Evolutionary conservation across 2,113 vertebrate species (phyloP), one percentile per base, ranked within the genome.

Genomic region (Mobula hypostoma): DNA sequence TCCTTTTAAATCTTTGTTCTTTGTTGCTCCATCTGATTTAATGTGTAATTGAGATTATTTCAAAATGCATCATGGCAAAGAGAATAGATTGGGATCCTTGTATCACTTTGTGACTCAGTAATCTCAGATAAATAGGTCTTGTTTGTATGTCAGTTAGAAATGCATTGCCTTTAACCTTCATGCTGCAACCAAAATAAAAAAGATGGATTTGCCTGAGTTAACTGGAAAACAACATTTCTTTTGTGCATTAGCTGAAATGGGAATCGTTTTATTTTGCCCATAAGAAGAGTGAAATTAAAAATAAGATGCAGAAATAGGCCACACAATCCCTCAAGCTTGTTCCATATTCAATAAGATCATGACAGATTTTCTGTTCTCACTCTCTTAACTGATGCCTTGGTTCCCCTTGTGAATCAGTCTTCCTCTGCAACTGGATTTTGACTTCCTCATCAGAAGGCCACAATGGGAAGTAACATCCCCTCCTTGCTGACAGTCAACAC

Each of bases 11-110:
- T 90, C 85, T 90, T 68, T 90, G 61, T 32, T 32, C 85, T 90
- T 68, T 90, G 61, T 32, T 32, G 0, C n/a, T 7, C 1, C 6
- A 66, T 66, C 29, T 32, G 32, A 24, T 90, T 90, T 90, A 90
- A 19, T 19, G 61, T 90, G n/a, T 36, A 36, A 88, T 66, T 66
- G 85, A 88, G 85, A 32, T 88, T 29, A 88, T 88, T 66, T 88
- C 58, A 88, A 88, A 66, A 32, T 88, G 2, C 29, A n/a, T 29
- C 14, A 7, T 63, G 61, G 29, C 2, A 88, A 48, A 32, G 27
- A n/a, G 83, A 14, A 27, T 29, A 6, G 5, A 66, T 15, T 66
- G 5, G 0, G 17, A 66, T 15, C 0, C 3, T 56, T 48, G 7
- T 58, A 24, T 24, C 7, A 27, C 12, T 17, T 12, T 61, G 24